Conservation (phyloP, 1,140 invertebrate species). For the Listronotus bonariensis region DNA sequence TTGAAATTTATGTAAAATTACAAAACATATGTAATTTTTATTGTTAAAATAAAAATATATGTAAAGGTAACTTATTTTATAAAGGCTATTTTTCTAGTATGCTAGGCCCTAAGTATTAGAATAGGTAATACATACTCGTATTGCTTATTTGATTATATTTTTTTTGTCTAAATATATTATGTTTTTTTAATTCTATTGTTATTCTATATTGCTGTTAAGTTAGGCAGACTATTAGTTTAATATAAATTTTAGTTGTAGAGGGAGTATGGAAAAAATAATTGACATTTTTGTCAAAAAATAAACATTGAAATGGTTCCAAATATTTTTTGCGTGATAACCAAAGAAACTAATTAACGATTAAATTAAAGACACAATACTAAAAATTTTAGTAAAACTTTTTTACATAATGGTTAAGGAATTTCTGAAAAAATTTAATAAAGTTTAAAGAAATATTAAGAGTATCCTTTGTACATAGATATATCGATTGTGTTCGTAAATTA, state of each 20-base stretch:
- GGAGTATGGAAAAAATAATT: constrained; percentile 10
- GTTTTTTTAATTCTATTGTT: constrained; percentile 50
- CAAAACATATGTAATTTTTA: neutral
- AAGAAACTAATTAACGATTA: too few species aligned
- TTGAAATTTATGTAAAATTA: neutral
- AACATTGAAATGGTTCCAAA: neutral
- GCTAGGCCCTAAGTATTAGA: constrained; percentile 13
- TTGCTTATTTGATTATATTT: constrained; percentile 54
- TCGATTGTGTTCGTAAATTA: too few species aligned
- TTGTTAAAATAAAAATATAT: neutral
- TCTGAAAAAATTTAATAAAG: too few species aligned
- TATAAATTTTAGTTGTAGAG: neutral
- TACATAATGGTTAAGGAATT: too few species aligned
- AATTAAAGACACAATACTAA: too few species aligned
- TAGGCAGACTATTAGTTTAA: constrained; percentile 6
- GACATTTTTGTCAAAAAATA: constrained; percentile 10
- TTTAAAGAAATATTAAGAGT: too few species aligned
- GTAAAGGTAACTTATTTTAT: constrained; percentile 2
- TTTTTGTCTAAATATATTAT: constrained; percentile 42
- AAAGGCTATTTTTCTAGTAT: constrained; percentile 30
- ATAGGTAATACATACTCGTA: constrained; percentile 31
- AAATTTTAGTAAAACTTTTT: too few species aligned
- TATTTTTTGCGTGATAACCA: too few species aligned
- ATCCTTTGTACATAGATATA: too few species aligned
- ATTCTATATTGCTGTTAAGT: constrained; percentile 57